A percentile compares a stretch with the other conserved stretches of the same genome.
phyloP scores from a whole-genome alignment of 2,113 vertebrate species.

The Muntiacus reevesi region DNA sequence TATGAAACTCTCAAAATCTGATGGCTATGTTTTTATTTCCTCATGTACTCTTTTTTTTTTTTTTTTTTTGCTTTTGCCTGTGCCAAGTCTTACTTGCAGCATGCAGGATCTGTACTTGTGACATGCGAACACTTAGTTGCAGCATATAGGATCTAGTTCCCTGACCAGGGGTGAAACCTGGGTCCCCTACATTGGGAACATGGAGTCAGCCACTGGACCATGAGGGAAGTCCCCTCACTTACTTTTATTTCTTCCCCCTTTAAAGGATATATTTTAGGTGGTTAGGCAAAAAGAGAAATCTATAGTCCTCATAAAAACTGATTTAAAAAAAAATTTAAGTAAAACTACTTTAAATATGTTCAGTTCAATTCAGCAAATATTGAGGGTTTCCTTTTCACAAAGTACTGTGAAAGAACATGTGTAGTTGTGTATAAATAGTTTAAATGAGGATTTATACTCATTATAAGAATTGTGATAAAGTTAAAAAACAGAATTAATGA shows the following conservation, averaged over 20 bases:
- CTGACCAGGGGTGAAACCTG: not conserved
- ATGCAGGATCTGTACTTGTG: not conserved
- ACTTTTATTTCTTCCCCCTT: not conserved
- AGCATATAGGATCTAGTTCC: not conserved
- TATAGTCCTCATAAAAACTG: not conserved
- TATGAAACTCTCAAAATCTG: not conserved
- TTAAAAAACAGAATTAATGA: not conserved
- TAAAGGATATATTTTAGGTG: not conserved
- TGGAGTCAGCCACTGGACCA: not conserved
- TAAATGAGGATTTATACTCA: not conserved
- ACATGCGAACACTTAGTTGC: not conserved
- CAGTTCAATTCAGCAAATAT: not conserved
- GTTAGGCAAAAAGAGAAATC: not conserved
- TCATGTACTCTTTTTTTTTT: not conserved
- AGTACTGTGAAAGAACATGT: not conserved
- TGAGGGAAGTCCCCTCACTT: not conserved
- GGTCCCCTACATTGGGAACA: not conserved
- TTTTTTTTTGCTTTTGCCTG: not conserved
- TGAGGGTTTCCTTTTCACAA: not conserved
- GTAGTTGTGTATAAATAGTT: not conserved
- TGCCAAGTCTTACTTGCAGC: not conserved
- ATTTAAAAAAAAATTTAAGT: not conserved
- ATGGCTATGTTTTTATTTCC: not conserved
- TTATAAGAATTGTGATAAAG: not conserved
- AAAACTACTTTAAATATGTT: not conserved